Base-by-base conservation (phyloP, 2,113 vertebrate genomes). In the Bagarius yarrelli region DNA sequence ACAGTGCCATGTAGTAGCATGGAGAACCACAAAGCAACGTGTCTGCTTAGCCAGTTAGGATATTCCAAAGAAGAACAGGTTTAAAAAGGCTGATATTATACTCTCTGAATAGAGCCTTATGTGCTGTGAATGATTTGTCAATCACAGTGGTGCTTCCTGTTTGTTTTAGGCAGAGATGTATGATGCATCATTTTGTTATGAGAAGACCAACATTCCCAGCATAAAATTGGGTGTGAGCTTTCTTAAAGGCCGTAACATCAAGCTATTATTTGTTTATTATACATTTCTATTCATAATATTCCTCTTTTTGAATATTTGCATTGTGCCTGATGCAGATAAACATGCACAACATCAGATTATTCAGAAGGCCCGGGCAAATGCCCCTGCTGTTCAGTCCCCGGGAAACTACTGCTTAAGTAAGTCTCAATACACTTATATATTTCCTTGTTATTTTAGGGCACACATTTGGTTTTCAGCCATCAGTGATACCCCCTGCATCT, bases 21-120 rank as follows among this genome's bases (percentile, higher is more conserved):
- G 90, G 93, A 95, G 81, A 94, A 87, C 83, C 97, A 99, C 85
- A 87, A 92, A 72, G 82, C 87, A 4, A 91, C 91, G 3, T 99
- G 97, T 81, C 89, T 88, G 59, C 91, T 95, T 60, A 89, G 87
- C 15, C 92, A 88, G 81, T 90, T 95, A 90, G 95, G 93, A 36
- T 99, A 98, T 85, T 90, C 93, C 0, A 88, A 90, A 5, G 92
- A 96, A 81, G 97, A 99, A 76, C 91, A 96, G 96, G 95, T 94
- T 32, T 52, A 66, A 80, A 50, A 32, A 59, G 47, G 40, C n/a
- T 16, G 3, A 32, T 14, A 0, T 69, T 19, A 70, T 25, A 1
- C 27, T 0, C 14, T 60, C 8, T 34, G 12, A 19, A 34, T 30
- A 32, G 3, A 21, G 21, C 1, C 40, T 59, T 11, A 21, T 66